These are phyloP conservation scores for Tenodera sinensis DNA, from an alignment of 2,888 invertebrate genomes.

Conservation along the genomic window DNA sequence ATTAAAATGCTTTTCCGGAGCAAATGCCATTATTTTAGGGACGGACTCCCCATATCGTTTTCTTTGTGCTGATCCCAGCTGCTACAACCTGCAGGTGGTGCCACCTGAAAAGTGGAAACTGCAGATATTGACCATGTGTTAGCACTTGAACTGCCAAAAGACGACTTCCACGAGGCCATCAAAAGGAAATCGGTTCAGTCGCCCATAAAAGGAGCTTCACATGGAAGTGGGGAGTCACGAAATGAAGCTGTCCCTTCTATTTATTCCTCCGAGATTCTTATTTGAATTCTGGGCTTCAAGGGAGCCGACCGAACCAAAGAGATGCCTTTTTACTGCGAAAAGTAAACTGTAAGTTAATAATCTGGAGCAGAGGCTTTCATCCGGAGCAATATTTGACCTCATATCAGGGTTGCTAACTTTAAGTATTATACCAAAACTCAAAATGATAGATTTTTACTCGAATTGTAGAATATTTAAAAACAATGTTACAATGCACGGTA, in stretches of 20 bases:
- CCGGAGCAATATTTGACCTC: neutral
- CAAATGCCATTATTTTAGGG: too few relatives aligned
- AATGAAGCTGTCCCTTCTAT: neutral
- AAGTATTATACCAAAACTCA: too few relatives aligned
- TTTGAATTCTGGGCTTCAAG: neutral
- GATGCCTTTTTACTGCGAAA: neutral
- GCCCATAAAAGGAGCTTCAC: neutral
- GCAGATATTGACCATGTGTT: neutral
- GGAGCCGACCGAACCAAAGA: neutral
- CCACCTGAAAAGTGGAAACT: neutral
- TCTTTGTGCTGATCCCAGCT: neutral
- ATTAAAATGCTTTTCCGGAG: too few relatives aligned
- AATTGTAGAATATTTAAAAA: too few relatives aligned
- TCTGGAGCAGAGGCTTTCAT: neutral
- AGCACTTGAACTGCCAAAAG: neutral
- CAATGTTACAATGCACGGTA: too few relatives aligned
- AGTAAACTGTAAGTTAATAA: neutral
- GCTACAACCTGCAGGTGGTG: neutral
- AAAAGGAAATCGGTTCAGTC: neutral
- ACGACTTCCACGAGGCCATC: neutral
- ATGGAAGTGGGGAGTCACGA: neutral
- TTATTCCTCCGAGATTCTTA: neutral
- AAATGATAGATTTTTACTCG: too few relatives aligned
- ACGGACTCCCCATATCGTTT: too few relatives aligned
- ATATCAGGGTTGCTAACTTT: too few relatives aligned